Base-by-base conservation (phyloP, 2,888 invertebrate genomes). In the Brachynemurus nebulosus region DNA sequence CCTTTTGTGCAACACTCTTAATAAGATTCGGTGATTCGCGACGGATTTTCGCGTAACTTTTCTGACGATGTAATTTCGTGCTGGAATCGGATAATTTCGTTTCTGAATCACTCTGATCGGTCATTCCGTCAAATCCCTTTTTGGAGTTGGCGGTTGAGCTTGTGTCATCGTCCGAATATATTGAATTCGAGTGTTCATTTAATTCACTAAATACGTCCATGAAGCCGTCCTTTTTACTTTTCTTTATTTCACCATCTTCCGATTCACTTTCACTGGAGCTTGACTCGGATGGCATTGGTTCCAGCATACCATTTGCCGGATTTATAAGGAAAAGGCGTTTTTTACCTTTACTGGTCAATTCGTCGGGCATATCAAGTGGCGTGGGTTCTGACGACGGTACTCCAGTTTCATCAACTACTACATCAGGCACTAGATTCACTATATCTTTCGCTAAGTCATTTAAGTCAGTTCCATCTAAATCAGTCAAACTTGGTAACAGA, bases 261-360 rank as follows among this genome's bases (percentile, higher is more conserved):
- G 56, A 59, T 48, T 71, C 71, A 49, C 73, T 67, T 52, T 80
- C 79, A 1, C 76, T 76, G 49, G 71, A 72, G 48, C 74, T 74
- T 48, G 77, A 76, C 50, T 76, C 76, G 53, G 74, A 75, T 20
- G 80, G 79, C 65, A 84, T 82, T 2, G 82, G 78, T 56, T 90
- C 90, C 57, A 91, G 70, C 58, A 86, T 81, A 33, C 89, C 86
- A 50, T 91, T 90, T 49, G 90, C 70, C 1, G 91, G 90, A 69
- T 91, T 92, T 54, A 91, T 88, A 36, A 91, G 76, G 69, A 85
- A 86, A 66, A 85, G 85, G 56, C 78, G 74, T 61, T 74, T 76
- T 57, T 80, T 80, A 47, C 78, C 78, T 47, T 72, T 70, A 38
- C 74, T 74, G 42, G 74, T 76, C 47, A 70, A 61, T 39, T 58